Percentiles rank a stretch among this genome's conserved stretches.
Evolutionary conservation across 1,140 invertebrate species (phyloP).

Genomic region (Hesperophylax magnus): DNA sequence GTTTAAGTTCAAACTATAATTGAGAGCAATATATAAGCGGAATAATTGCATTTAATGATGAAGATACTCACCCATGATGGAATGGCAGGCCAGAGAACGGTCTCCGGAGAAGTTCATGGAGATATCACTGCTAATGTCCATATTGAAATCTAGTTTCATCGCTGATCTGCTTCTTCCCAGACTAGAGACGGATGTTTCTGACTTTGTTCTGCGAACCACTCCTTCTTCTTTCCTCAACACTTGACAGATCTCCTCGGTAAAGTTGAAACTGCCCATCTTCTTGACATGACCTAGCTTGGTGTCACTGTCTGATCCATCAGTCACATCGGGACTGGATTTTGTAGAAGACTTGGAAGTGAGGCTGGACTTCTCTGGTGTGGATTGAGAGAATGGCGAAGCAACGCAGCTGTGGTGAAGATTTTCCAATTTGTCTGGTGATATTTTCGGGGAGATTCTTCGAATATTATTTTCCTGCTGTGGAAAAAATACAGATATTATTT

Average conservation of each 20-base stretch:
- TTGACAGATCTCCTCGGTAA: background rate
- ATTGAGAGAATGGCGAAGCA: constrained; percentile 51
- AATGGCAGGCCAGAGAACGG: constrained; percentile 57
- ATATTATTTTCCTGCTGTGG: too few relatives aligned
- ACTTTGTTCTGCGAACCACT: constrained; percentile 34
- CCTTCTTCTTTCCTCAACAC: background rate
- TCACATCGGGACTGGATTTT: constrained; percentile 43
- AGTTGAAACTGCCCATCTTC: background rate
- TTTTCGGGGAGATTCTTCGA: background rate
- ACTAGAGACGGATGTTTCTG: constrained; percentile 42
- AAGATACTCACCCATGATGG: constrained; percentile 42
- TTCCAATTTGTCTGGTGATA: constrained; percentile 7
- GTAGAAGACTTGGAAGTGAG: constrained; percentile 14
- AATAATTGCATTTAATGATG: constrained; percentile 32
- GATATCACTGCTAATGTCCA: constrained; percentile 68
- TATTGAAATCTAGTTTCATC: constrained; percentile 66
- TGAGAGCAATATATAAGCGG: background rate
- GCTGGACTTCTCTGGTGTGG: constrained; percentile 53
- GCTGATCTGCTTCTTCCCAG: constrained; percentile 39
- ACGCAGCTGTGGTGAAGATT: constrained; percentile 37
- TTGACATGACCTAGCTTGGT: constrained; percentile 5
- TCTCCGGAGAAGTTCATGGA: constrained; percentile 63
- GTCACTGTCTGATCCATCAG: constrained; percentile 28
- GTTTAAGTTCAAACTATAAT: background rate
- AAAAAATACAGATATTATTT: too few relatives aligned